Evolutionary conservation across 2,113 vertebrate species (phyloP), one percentile per base, ranked within the genome.

Genomic region (Greenwoodochromis staneri): DNA sequence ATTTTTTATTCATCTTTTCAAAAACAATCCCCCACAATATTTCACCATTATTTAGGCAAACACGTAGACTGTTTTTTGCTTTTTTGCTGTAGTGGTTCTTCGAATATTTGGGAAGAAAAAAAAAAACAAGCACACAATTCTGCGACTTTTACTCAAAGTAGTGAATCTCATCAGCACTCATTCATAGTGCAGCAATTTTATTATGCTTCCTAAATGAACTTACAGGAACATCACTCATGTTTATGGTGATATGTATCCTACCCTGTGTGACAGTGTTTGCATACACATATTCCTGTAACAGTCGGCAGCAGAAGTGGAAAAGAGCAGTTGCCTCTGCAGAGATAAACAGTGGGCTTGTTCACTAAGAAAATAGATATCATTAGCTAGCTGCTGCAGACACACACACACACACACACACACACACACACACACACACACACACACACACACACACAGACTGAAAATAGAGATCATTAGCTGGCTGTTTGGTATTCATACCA

Each of bases 401-500:
- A 11, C 59, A 34, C 83, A 61, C 78, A 81, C 80, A 86, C 80
- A 82, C 71, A 36, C 47, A 14, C 24, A 13, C 82, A 86, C 81
- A 82, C 55, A 59, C 40, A 49, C 73, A 86, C 81, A 82, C 55
- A 59, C 40, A 49, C 73, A 86, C 81, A 82, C 55, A 59, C 40
- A 49, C 73, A 82, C 55, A 59, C 40, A 49, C 73, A 86, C 81
- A 82, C 55, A 59, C 40, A 49, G 63, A 49, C 73, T 19, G 47
- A 83, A 93, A 92, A 92, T 89, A 91, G 92, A 92, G 95, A 93
- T 96, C 95, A 96, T 96, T 96, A 97, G 95, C 90, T 88, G 87
- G 85, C 96, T 96, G 94, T 94, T 96, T 96, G 94, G 94, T 96
- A 97, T 97, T 95, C 96, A 96, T 93, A 93, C 81, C 95, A 95